These are phyloP conservation scores for Ciconia maguari DNA, from an alignment of 2,113 vertebrate genomes.

Conservation along the genomic window DNA sequence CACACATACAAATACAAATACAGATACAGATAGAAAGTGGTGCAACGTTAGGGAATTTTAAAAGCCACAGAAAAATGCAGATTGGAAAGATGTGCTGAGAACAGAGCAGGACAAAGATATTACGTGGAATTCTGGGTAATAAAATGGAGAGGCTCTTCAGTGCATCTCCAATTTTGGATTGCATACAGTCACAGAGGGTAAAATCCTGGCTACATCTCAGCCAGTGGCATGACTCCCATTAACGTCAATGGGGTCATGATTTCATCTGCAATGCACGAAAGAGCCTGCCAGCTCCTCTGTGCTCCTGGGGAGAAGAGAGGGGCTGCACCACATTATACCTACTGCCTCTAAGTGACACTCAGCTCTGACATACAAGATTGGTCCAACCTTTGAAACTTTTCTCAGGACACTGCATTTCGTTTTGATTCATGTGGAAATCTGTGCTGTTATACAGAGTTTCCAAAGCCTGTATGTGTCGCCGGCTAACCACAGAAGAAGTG, in stretches of 20 bases:
- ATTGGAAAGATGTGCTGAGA: neutral
- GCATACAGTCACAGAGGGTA: neutral
- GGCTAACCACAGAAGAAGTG: neutral
- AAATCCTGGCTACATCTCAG: neutral
- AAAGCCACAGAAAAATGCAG: neutral
- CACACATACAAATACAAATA: neutral
- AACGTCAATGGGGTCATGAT: neutral
- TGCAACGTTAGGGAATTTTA: neutral
- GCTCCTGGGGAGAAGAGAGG: neutral
- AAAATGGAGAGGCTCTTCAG: neutral
- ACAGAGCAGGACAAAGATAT: neutral
- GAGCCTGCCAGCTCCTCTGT: neutral
- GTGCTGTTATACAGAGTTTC: neutral
- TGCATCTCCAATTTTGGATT: neutral
- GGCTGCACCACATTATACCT: neutral
- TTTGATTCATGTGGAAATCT: conserved; percentile 7
- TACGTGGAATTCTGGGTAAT: neutral
- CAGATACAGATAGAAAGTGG: neutral
- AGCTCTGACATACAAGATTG: neutral
- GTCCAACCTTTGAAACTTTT: neutral
- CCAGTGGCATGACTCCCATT: neutral
- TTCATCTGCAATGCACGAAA: neutral
- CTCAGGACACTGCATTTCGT: conserved; percentile 4
- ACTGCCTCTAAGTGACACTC: neutral
- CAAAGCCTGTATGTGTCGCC: neutral